Evolutionary conservation across 2,113 vertebrate species (phyloP).

Genomic region (Aegithalos caudatus): DNA sequence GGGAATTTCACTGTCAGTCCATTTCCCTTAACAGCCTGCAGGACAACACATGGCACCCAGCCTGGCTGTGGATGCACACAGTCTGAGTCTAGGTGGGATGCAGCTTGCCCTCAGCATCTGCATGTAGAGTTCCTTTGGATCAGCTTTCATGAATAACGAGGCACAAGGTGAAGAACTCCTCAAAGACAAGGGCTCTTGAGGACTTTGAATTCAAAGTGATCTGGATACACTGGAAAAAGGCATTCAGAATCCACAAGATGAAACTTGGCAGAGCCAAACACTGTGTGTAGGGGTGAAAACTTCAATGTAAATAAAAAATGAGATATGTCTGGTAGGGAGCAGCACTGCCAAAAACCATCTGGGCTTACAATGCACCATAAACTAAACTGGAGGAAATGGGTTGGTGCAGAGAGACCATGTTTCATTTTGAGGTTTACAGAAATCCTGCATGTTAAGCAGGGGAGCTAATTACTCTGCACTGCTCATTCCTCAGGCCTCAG

Average conservation of each 20-base stretch:
- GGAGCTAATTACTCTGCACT: neutral
- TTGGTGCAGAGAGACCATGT: neutral
- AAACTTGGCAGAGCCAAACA: neutral
- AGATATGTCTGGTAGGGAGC: neutral
- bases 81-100: neutral
- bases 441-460: neutral
- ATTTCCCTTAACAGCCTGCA: neutral
- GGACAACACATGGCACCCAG: accelerated
- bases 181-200: neutral
- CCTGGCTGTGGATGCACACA: neutral
- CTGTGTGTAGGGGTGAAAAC: neutral
- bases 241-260: neutral
- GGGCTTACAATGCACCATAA: neutral
- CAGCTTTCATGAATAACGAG: neutral
- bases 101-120: neutral
- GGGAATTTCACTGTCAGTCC: neutral
- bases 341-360: neutral
- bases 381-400: neutral
- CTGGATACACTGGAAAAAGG: neutral
- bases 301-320: neutral
- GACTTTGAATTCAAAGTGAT: neutral
- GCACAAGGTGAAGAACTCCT: neutral
- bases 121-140: neutral
- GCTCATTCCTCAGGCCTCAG: neutral
- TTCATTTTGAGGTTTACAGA: constrained; percentile 21